phyloP scores from a whole-genome alignment of 2,797 vertebrate species.

The Myotis daubentonii region DNA sequence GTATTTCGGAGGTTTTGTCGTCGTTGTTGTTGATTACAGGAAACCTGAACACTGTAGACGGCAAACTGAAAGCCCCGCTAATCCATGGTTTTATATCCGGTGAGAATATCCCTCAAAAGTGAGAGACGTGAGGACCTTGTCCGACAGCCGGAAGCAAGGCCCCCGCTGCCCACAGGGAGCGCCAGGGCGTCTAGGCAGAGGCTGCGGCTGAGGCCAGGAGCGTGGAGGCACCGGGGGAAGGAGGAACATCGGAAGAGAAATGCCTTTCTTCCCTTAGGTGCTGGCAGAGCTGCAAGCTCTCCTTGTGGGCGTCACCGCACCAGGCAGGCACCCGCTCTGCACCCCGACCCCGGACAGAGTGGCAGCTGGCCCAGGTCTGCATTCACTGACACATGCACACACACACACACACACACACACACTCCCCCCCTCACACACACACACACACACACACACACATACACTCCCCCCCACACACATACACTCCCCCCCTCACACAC shows the following conservation, averaged over 20 bases:
- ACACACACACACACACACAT: neutral
- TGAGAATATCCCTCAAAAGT: neutral
- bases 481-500: no score
- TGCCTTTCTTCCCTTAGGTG: neutral
- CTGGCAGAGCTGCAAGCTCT: neutral
- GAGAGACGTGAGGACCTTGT: neutral
- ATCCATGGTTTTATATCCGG: neutral
- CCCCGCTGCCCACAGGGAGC: neutral
- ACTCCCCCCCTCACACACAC: no score
- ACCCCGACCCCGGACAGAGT: neutral
- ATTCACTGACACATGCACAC: neutral
- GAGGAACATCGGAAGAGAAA: neutral
- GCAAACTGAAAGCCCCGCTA: neutral
- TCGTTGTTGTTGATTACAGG: neutral
- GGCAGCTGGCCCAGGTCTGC: neutral
- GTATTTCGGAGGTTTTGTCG: neutral
- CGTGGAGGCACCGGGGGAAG: neutral
- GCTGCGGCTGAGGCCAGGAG: neutral
- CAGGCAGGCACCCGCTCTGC: accelerated
- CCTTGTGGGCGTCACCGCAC: no score
- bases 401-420: no score
- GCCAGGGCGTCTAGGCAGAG: neutral
- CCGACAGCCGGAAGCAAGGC: neutral
- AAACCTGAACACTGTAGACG: neutral
- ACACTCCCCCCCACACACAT: neutral